phyloP scores from a whole-genome alignment of 2,113 vertebrate species.

The Spea bombifrons region DNA sequence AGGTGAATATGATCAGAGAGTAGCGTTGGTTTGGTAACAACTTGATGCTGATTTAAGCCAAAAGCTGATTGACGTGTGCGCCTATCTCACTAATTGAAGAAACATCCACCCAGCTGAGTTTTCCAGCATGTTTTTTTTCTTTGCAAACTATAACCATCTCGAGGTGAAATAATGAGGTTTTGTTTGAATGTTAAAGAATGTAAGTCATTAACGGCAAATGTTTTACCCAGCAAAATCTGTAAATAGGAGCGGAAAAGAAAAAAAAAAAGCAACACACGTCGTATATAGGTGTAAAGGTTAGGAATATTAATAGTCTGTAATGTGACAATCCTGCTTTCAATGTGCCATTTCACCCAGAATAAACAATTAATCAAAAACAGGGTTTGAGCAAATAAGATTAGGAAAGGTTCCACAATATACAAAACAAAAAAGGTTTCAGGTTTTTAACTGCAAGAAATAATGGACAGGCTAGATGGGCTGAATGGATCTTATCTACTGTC shows the following conservation, averaged over 20 bases:
- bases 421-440: too few relatives aligned
- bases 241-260: neutral
- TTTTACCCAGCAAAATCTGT: neutral
- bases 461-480: too few relatives aligned
- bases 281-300: too few relatives aligned
- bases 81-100: constrained; percentile 17
- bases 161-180: neutral
- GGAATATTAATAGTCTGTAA: too few relatives aligned
- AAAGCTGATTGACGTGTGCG: neutral
- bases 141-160: neutral
- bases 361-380: too few relatives aligned
- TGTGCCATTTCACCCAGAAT: too few relatives aligned
- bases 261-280: neutral
- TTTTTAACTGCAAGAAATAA: too few relatives aligned
- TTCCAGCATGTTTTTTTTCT: neutral
- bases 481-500: too few relatives aligned
- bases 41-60: neutral
- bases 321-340: too few relatives aligned
- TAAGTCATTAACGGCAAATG: neutral
- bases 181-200: neutral
- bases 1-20: neutral
- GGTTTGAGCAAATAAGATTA: too few relatives aligned
- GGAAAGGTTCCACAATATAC: too few relatives aligned
- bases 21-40: neutral
- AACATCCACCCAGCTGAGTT: neutral